Evolutionary conservation across 2,113 vertebrate species (phyloP).

Genomic region (Thunnus thynnus): DNA sequence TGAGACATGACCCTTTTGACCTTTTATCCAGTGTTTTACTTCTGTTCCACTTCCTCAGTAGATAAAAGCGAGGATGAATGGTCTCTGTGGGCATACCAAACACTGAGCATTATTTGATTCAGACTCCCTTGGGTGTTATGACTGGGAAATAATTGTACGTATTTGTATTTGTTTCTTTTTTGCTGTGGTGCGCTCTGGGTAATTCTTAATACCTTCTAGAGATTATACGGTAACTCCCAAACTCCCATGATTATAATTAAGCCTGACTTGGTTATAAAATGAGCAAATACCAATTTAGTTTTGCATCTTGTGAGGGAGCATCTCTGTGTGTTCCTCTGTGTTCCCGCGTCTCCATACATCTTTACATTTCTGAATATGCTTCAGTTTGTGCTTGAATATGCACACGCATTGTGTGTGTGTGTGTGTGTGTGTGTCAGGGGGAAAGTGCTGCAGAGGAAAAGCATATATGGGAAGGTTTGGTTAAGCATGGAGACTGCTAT

Average conservation of each 20-base stretch:
- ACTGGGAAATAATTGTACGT: constrained; percentile 82
- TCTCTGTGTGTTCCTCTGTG: constrained; percentile 74
- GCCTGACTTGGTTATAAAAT: constrained; percentile 85
- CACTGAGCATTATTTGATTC: constrained; percentile 80
- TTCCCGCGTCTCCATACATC: constrained; percentile 49
- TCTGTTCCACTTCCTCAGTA: constrained; percentile 65
- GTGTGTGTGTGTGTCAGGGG: constrained; percentile 36
- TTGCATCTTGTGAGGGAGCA: constrained; percentile 82
- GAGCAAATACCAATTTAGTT: constrained; percentile 83
- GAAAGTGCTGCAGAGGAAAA: constrained; percentile 65
- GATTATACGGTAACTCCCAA: constrained; percentile 85
- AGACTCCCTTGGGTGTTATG: constrained; percentile 77
- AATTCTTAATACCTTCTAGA: constrained; percentile 84
- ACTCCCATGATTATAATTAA: constrained; percentile 86
- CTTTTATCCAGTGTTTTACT: constrained; percentile 59
- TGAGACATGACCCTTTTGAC: constrained; percentile 69
- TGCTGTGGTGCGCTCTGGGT: constrained; percentile 80
- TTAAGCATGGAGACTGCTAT: constrained; percentile 70
- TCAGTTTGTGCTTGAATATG: constrained; percentile 52
- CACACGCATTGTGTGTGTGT: constrained; percentile 37
- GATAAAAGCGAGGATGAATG: constrained; percentile 77
- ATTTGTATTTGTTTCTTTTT: constrained; percentile 82
- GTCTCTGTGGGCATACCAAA: constrained; percentile 74
- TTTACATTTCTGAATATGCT: constrained; percentile 61
- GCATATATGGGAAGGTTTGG: constrained; percentile 60